Evolutionary conservation across 2,797 vertebrate genomes (phyloP).

Genomic region (Sebastes goodei): DNA sequence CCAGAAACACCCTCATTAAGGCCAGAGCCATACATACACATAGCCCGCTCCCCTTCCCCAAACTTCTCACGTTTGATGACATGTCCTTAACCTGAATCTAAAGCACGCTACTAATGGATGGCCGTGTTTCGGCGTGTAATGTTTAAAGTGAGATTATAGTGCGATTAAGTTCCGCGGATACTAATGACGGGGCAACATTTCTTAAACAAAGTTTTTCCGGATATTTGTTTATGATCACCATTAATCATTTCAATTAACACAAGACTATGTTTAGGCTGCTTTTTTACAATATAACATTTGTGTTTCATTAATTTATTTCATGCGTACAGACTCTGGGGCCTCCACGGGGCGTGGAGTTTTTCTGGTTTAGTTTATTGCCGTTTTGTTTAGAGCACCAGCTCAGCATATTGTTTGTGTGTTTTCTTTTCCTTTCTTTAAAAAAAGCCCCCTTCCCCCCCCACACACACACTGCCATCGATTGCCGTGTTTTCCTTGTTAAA

Average conservation of each 20-base stretch:
- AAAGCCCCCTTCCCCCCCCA: not conserved
- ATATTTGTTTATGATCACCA: constrained; percentile 34
- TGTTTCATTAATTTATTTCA: constrained; percentile 39
- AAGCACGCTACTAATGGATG: constrained; percentile 63
- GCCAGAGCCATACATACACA: constrained; percentile 73
- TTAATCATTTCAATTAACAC: constrained; percentile 67
- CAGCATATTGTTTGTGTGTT: constrained; percentile 16
- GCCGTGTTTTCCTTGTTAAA: constrained; percentile 58
- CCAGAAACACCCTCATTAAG: constrained; percentile 81
- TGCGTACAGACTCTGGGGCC: constrained; percentile 1
- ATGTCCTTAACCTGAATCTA: constrained; percentile 70
- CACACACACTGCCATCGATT: constrained; percentile 45
- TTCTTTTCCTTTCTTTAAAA: not conserved
- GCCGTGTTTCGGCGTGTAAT: constrained; percentile 57
- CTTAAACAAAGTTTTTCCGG: constrained; percentile 21
- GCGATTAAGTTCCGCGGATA: constrained; percentile 55
- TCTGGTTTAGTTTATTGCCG: constrained; percentile 25
- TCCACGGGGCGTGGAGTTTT: constrained; percentile 20
- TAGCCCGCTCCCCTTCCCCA: constrained; percentile 51
- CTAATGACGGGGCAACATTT: constrained; percentile 51
- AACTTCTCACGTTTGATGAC: constrained; percentile 64
- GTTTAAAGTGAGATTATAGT: constrained; percentile 69
- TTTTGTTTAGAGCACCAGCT: constrained; percentile 21
- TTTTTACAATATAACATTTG: constrained; percentile 11
- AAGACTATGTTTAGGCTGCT: not conserved